phyloP scores from a whole-genome alignment of 1,140 invertebrate species.

The Dendrolimus kikuchii region DNA sequence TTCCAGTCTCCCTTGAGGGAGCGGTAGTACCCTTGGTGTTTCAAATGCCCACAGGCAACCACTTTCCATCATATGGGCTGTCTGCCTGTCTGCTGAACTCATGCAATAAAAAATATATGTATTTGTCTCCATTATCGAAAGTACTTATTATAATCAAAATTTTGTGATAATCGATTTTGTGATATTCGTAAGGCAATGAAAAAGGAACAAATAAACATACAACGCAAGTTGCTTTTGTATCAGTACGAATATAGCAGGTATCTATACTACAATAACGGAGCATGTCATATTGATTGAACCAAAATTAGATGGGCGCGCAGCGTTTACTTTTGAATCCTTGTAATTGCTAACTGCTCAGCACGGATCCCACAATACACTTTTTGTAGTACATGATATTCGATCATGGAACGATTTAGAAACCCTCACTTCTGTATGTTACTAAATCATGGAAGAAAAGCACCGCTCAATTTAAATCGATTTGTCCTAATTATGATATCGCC shows the following conservation, averaged over 20 bases:
- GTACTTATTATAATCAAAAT: too few relatives aligned
- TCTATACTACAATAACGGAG: constrained; percentile 11
- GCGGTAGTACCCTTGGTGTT: too few relatives aligned
- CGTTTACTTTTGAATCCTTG: constrained; percentile 50
- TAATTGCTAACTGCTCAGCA: constrained; percentile 44
- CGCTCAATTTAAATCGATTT: constrained; percentile 62
- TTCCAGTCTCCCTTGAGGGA: too few relatives aligned
- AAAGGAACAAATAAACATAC: too few relatives aligned
- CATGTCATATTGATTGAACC: constrained; percentile 28
- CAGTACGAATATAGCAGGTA: neutral
- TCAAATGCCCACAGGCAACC: too few relatives aligned
- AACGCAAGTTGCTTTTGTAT: neutral
- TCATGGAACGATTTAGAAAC: constrained; percentile 33
- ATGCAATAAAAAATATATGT: too few relatives aligned
- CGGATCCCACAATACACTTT: constrained; percentile 27
- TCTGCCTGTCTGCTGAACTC: too few relatives aligned
- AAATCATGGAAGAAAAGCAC: constrained; percentile 64
- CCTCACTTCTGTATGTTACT: constrained; percentile 58
- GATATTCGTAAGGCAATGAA: too few relatives aligned
- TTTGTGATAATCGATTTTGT: too few relatives aligned
- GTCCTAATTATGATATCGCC: constrained; percentile 51
- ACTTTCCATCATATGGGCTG: too few relatives aligned
- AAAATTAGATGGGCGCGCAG: constrained; percentile 28
- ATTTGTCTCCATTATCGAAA: too few relatives aligned
- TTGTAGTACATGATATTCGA: constrained; percentile 24